Evolutionary conservation across 1,140 invertebrate species (phyloP), one percentile per base, ranked within the genome.

Genomic region (Littorina saxatilis): DNA sequence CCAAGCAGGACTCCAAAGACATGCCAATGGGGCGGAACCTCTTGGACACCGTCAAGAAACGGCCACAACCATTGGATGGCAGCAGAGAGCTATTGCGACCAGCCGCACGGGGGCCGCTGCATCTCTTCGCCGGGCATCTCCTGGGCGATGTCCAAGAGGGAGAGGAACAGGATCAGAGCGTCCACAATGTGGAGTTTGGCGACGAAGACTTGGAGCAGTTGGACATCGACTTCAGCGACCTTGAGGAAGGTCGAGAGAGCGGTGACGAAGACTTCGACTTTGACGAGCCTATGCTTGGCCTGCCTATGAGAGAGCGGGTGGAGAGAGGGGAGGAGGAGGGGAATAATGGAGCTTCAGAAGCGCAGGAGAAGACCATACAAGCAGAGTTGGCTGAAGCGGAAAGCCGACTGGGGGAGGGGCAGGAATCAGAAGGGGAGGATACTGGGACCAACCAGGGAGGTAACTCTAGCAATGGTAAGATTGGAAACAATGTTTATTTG

Each of bases 161-260:
- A 4, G 77, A 82, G 37, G 87, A 87, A 63, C 82, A 85, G n/a
- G 87, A 90, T 35, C 79, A 79, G 20, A 88, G 86, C 27, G 39
- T 90, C 35, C 83, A 85, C 66, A 80, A 86, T 27, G 85, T 90
- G 76, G 76, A 90, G 70, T 79, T 90, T n/a, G 85, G 79, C 43
- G 87, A 84, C 15, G 86, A 87, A 0, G 87, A 90, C 40, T 66
- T 90, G 27, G 43, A 86, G 0, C 47, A 83, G 50, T 79, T 90
- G 23, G 88, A 90, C 77, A 87, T 81, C 2, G 88, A 88, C 78
- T 90, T 90, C 76, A 83, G 84, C 52, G 85, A 88, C 73, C 83
- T 88, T 40, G 83, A 88, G 27, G 82, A 78, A 50, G 74, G 43
- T 79, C 37, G n/a, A 29, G 76, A 78, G 17, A 78, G 76, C 17